Evolutionary conservation across 2,888 invertebrate genomes (phyloP), one percentile per base, ranked within the genome.

Genomic region (Pimpla rufipes): DNA sequence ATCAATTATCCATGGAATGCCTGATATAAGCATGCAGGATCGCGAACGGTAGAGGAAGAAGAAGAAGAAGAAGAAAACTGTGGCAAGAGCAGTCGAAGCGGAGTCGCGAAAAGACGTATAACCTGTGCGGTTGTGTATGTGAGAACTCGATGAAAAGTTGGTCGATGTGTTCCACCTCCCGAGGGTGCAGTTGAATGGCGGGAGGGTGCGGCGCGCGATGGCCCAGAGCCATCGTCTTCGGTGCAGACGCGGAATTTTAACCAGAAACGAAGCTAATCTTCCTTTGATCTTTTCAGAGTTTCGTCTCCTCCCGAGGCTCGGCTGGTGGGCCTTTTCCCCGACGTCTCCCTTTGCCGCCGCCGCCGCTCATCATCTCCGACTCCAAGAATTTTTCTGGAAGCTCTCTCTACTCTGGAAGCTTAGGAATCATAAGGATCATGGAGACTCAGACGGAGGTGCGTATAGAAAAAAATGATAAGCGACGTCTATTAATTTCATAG

Each of bases 371-470:
- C 47, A 47, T n/a, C n/a, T 6, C 2, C n/a, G 47, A 47, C 16
- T 47, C 47, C 16, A n/a, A 47, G n/a, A 64, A 83, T 66, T 83
- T 71, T 35, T 52, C 74, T 29, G 18, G 29, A 23, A 52, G 64
- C 62, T 57, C 35, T 35, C 57, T 29, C 47, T 10, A 62, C 68
- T 18, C 50, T 18, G n/a, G 18, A 29, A 74, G 74, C 47, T 82
- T 70, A 29, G 52, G 40, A 83, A 75, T 79, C 64, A 40, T 45
- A 57, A 42, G 47, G 42, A 83, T 45, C 57, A 83, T 83, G 83
- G 83, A 83, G 57, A 83, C 70, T 23, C 75, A 71, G 40, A 83
- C 83, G 1, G 83, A 83, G 83, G 83, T 79, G 64, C 75, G 83
- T 79, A 47, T 79, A 45, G 10, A 57, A 18, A 57, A 18, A 10